A percentile compares a stretch with the other conserved stretches of the same genome.
phyloP scores from a whole-genome alignment of 1,140 invertebrate genomes.

The Polyergus mexicanus region DNA sequence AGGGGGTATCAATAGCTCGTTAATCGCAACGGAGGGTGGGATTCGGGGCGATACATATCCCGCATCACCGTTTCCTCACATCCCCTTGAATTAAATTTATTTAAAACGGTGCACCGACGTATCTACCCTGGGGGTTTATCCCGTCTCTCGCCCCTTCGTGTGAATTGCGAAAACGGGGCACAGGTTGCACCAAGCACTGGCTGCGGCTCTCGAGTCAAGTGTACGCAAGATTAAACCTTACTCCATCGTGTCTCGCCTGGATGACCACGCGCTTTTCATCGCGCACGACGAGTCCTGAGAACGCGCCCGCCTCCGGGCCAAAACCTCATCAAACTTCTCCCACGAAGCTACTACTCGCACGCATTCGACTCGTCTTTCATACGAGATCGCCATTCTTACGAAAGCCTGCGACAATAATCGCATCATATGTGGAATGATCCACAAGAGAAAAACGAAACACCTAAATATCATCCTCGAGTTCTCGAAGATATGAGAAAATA shows the following conservation, averaged over 20 bases:
- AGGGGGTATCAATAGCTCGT: slow-evolving; percentile 85
- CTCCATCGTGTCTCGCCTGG: slow-evolving; percentile 43
- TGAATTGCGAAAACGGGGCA: slow-evolving; percentile 80
- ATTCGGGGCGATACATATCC: slow-evolving; percentile 56
- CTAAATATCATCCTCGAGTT: neutral
- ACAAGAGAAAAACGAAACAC: neutral
- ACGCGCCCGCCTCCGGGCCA: slow-evolving; percentile 19
- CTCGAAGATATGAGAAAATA: neutral
- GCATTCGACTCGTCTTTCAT: slow-evolving; percentile 39
- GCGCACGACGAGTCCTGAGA: slow-evolving; percentile 60
- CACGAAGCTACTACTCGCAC: slow-evolving; percentile 21
- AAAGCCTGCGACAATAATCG: slow-evolving; percentile 4
- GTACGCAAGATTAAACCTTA: slow-evolving; percentile 75
- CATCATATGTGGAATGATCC: neutral
- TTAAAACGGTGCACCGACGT: slow-evolving; percentile 77
- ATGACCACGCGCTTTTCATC: slow-evolving; percentile 31
- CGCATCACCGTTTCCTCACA: neutral
- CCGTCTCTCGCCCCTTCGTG: slow-evolving; percentile 71
- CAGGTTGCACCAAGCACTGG: slow-evolving; percentile 77
- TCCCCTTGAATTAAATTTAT: slow-evolving; percentile 83
- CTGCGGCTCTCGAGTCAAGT: slow-evolving; percentile 79
- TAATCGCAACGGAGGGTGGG: slow-evolving; percentile 76
- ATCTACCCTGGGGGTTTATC: slow-evolving; percentile 44
- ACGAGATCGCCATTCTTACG: slow-evolving; percentile 1
- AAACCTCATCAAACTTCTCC: slow-evolving; percentile 48